A percentile compares a stretch with the other conserved stretches of the same genome.
phyloP scores from a whole-genome alignment of 2,888 invertebrate species.

The Xestia ashworthii region DNA sequence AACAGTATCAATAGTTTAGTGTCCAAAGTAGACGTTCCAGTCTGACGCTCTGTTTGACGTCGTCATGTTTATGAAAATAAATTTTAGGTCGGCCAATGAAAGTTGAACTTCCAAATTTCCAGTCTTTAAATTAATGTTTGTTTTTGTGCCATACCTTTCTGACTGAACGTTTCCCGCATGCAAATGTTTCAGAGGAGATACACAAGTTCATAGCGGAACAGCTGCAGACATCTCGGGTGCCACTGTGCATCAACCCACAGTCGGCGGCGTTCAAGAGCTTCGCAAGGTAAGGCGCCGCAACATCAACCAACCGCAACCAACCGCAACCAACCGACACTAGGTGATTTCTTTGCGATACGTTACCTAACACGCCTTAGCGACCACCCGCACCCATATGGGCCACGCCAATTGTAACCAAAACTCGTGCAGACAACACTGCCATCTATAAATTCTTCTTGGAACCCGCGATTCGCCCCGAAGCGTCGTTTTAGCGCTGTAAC shows the following conservation, averaged over 20 bases:
- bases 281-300: conserved; percentile 97
- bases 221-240: conserved; percentile 98
- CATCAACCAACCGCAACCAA: conserved; percentile 83
- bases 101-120: no score
- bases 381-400: conserved; percentile 87
- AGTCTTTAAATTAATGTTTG: not conserved
- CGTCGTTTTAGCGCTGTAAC: conserved; percentile 46
- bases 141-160: not conserved
- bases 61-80: no score
- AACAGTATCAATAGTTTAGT: not conserved
- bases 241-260: conserved; percentile 99
- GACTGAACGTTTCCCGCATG: not conserved
- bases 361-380: conserved; percentile 82
- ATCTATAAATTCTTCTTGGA: not conserved
- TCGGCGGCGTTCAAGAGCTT: conserved; percentile 99
- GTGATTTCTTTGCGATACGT: conserved; percentile 90
- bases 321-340: conserved; percentile 89
- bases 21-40: no score
- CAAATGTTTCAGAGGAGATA: conserved; percentile 96
- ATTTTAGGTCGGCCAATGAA: not conserved
- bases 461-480: conserved; percentile 28
- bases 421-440: conserved; percentile 78
- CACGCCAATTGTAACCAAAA: conserved; percentile 71
- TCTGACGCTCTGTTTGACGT: no score
- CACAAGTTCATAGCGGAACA: conserved; percentile 99